Percentiles rank a stretch among this genome's conserved stretches.
These are phyloP conservation scores for Apis florea DNA, from an alignment of 1,140 invertebrate species.

Conservation along the genomic window DNA sequence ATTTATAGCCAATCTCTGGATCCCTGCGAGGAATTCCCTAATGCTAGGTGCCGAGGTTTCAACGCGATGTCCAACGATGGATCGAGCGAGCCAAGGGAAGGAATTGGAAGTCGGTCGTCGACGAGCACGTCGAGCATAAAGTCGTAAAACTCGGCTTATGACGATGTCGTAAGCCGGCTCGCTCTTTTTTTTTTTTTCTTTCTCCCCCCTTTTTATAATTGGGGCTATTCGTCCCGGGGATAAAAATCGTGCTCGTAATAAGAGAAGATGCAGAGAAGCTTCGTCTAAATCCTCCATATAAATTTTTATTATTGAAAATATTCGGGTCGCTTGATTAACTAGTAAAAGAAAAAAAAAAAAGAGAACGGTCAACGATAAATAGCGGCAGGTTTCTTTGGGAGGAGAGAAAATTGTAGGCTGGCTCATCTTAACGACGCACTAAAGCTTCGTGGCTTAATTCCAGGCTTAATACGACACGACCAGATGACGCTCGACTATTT, in stretches of 20 bases:
- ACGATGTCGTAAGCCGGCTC: conserved; percentile 70
- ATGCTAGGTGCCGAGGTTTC: conserved; percentile 8
- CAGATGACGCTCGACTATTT: conserved; percentile 56
- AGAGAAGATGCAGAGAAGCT: conserved; percentile 37
- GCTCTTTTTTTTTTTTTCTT: conserved; percentile 40
- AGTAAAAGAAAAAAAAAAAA: conserved; percentile 37
- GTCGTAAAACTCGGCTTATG: conserved; percentile 76
- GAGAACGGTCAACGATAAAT: conserved; percentile 46
- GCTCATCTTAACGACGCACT: conserved; percentile 61
- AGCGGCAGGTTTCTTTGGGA: neutral
- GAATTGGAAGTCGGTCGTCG: conserved; percentile 68
- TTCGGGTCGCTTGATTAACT: conserved; percentile 58
- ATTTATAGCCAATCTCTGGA: conserved; percentile 76
- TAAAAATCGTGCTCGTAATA: conserved; percentile 70
- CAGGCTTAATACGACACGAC: conserved; percentile 40
- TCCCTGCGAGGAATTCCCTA: conserved; percentile 30
- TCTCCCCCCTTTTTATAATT: conserved; percentile 66
- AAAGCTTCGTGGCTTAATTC: conserved; percentile 65
- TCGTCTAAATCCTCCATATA: conserved; percentile 16
- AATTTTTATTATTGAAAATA: conserved; percentile 75
- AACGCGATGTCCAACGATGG: conserved; percentile 31
- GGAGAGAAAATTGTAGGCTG: conserved; percentile 56
- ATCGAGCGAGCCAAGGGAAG: conserved; percentile 15
- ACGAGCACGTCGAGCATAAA: conserved; percentile 76
- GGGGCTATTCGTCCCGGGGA: conserved; percentile 64